Base-by-base conservation (phyloP, 92 coral and sea anemone species). In the Porites cylindrica region DNA sequence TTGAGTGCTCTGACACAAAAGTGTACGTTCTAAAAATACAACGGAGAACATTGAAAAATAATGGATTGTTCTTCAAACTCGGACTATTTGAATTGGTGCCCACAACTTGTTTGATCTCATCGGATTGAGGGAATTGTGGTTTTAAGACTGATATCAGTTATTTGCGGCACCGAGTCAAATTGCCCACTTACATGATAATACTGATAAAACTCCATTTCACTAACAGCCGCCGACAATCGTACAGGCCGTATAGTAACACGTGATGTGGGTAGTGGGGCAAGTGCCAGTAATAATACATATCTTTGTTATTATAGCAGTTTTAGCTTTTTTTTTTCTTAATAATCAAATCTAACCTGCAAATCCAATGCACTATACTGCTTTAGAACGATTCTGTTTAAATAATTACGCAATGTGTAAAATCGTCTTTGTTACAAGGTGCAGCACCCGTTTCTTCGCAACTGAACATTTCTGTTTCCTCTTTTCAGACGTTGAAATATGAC, bases 151-250 rank as follows among this genome's bases (percentile, higher is more conserved):
- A 52, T 61, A 59, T 8, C 23, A 20, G 47, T 60, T 83, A 83
- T 83, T 83, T 83, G 61, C 74, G 87, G 24, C 52, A 24, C 59
- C 60, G 87, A 79, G 74, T 75, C 87, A 21, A 83, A 74, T 63
- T 73, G 87, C 64, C 81, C 87, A 62, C 80, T 74, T 81, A 54
- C 78, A n/a, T 3, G 47, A 21, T 51, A 83, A 18, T 60, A 18
- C 43, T 20, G 81, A 83, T 83, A 83, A 74, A 16, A 47, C 20
- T 72, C 19, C 56, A 26, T 52, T n/a, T 21, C 43, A 50, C 60
- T 72, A 38, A 32, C 17, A 29, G 86, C 68, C 73, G 79, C 63
- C 47, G 66, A 82, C 47, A 38, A 82, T 47, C 47, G 47, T 38
- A 38, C 4, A 2, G 47, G 47, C 47, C 61, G 61, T 14, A 56